Evolutionary conservation across 2,888 invertebrate species (phyloP), one percentile per base, ranked within the genome.

Genomic region (Eupeodes latifasciatus): DNA sequence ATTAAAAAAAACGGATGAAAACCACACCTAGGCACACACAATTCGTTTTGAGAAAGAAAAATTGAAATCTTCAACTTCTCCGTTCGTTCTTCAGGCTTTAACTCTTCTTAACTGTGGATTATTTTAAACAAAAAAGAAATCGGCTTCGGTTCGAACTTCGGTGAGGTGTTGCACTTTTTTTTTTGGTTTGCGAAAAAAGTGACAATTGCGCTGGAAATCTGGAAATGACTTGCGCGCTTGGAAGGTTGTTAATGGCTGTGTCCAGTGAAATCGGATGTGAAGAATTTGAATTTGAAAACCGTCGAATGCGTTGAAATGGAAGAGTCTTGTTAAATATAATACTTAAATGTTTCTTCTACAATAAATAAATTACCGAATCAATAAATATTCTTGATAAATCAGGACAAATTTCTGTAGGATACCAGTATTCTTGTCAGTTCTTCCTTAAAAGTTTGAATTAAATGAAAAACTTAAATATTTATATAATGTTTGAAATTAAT

Each of bases 121-220:
- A 71, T 83, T 87, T 76, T 72, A 79, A 82, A 82, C 27, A 83
- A 79, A 75, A 82, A 78, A 74, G 69, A 59, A 61, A 55, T 16
- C 14, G 40, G 36, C 51, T 9, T 67, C 76, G 36, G 44, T n/a
- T 53, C 61, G 61, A 14, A 0, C 2, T n/a, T 53, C n/a, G 27
- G 27, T 27, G 27, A 11, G 44, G 44, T 76, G 62, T 69, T 82
- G 71, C 62, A 76, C 55, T 55, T 62, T 66, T 64, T 64, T 64
- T 64, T 40, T 62, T 59, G 1, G 27, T 19, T 12, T 40, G 64
- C 16, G 47, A 64, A 19, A 69, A 27, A 62, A 47, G 9, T 81
- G 84, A 84, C 84, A 84, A 75, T 75, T 86, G 86, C 71, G 79
- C 64, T 82, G 79, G 79, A 86, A 27, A n/a, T 51, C 11, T 82